phyloP scores from a whole-genome alignment of 2,888 invertebrate genomes.

The Latrodectus elegans region DNA sequence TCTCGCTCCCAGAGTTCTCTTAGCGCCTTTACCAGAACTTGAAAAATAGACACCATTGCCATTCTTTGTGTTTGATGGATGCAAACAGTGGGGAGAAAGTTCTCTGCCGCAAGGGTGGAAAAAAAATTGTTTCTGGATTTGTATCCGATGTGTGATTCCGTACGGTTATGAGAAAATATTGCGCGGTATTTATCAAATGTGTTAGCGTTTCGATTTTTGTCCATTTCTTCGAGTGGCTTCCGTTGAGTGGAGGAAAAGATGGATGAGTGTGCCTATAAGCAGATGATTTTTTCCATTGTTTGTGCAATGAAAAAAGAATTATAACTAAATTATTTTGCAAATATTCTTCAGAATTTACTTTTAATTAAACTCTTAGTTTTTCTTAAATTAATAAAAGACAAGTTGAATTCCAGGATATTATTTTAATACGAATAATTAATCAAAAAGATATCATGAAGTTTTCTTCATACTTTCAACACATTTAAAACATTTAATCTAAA shows the following conservation, averaged over 20 bases:
- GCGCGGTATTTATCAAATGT: not conserved
- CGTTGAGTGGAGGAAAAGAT: not conserved
- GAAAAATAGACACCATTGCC: not conserved
- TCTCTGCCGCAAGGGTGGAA: not conserved
- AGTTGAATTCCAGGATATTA: too few relatives aligned
- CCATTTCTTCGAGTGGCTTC: not conserved
- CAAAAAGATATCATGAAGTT: too few relatives aligned
- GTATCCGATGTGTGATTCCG: not conserved
- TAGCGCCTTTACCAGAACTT: not conserved
- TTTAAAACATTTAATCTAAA: too few relatives aligned
- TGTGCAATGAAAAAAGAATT: not conserved
- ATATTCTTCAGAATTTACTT: too few relatives aligned
- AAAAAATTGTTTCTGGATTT: not conserved
- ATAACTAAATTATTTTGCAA: not conserved
- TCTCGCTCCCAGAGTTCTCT: not conserved
- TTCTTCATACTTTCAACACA: too few relatives aligned
- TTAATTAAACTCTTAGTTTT: too few relatives aligned
- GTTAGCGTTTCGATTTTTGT: not conserved
- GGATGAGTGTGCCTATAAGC: not conserved
- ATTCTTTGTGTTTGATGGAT: constrained; percentile 2
- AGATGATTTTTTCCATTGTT: not conserved
- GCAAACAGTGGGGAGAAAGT: not conserved
- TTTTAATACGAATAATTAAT: too few relatives aligned
- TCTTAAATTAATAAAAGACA: too few relatives aligned
- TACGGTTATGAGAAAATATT: constrained; percentile 1